phyloP scores from a whole-genome alignment of 2,888 invertebrate genomes.

The Byasa hedistus region DNA sequence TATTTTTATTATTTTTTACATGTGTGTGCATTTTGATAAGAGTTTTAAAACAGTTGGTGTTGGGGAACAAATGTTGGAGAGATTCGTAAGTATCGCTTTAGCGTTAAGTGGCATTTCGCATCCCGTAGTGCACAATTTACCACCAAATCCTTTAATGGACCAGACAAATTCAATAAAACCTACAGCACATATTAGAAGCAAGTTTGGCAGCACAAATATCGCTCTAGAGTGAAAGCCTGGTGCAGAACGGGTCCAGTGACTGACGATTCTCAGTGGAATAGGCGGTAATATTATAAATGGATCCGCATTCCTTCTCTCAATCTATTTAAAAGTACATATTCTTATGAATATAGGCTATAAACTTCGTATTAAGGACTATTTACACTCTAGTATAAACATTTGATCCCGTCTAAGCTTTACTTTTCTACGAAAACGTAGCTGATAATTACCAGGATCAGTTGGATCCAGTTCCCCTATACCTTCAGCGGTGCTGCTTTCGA shows the following conservation, averaged over 20 bases:
- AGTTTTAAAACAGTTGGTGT: constrained; percentile 70
- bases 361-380: constrained; percentile 66
- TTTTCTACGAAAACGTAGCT: constrained; percentile 68
- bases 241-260: constrained; percentile 11
- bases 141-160: constrained; percentile 3
- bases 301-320: constrained; percentile 27
- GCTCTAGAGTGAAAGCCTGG: constrained; percentile 6
- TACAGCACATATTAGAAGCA: constrained; percentile 31
- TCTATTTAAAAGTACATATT: constrained; percentile 60
- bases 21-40: constrained; percentile 60
- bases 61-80: constrained; percentile 69
- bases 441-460: constrained; percentile 52
- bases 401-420: constrained; percentile 71
- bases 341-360: constrained; percentile 78
- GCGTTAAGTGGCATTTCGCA: constrained; percentile 45
- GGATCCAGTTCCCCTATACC: constrained; percentile 42
- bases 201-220: constrained; percentile 3
- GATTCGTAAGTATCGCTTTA: constrained; percentile 67
- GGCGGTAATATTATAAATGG: constrained; percentile 41
- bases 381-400: constrained; percentile 62
- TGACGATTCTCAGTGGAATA: constrained; percentile 42
- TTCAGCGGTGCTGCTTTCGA: constrained; percentile 52
- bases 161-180: constrained; percentile 13
- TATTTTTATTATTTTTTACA: constrained; percentile 41
- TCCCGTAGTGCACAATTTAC: constrained; percentile 36